These are phyloP conservation scores for Teinopalpus imperialis DNA, from an alignment of 2,888 invertebrate species.

Conservation along the genomic window DNA sequence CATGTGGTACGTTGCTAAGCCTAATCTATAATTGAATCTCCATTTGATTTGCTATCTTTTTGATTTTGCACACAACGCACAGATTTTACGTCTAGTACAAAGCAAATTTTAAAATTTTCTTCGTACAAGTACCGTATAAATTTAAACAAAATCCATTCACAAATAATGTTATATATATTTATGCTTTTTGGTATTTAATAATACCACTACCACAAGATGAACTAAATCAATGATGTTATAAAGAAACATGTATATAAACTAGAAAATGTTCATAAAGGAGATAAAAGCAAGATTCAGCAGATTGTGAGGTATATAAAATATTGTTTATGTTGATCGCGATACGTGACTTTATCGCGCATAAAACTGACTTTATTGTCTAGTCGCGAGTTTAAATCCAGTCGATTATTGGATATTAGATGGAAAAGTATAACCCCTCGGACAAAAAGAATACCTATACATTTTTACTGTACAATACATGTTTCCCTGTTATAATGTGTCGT, in stretches of 20 bases:
- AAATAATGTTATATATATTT: too few relatives aligned
- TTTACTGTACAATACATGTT: too few relatives aligned
- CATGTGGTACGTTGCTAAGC: slow-evolving; percentile 70
- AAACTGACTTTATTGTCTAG: slow-evolving; percentile 66
- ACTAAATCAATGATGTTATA: slow-evolving; percentile 47
- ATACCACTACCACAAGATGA: too few relatives aligned
- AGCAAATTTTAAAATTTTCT: too few relatives aligned
- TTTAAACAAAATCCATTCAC: too few relatives aligned
- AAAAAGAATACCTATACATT: too few relatives aligned
- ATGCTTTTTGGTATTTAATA: too few relatives aligned
- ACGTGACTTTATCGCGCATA: slow-evolving; percentile 71
- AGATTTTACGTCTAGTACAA: too few relatives aligned
- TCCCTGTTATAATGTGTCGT: too few relatives aligned
- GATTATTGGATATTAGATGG: slow-evolving; percentile 49
- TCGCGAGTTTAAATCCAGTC: slow-evolving; percentile 56
- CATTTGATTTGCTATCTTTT: slow-evolving; percentile 50
- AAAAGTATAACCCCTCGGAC: slow-evolving; percentile 23
- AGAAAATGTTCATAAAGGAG: slow-evolving; percentile 35
- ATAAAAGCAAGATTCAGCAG: slow-evolving; percentile 74
- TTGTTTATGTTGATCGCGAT: slow-evolving; percentile 72
- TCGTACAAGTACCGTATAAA: too few relatives aligned
- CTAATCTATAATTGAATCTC: slow-evolving; percentile 82
- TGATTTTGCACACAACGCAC: neutral
- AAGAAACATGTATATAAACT: slow-evolving; percentile 37
- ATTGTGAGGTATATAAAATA: slow-evolving; percentile 73